A percentile compares a stretch with the other conserved stretches of the same genome.
Evolutionary conservation across 2,113 vertebrate species (phyloP).

Genomic region (Agapornis roseicollis): DNA sequence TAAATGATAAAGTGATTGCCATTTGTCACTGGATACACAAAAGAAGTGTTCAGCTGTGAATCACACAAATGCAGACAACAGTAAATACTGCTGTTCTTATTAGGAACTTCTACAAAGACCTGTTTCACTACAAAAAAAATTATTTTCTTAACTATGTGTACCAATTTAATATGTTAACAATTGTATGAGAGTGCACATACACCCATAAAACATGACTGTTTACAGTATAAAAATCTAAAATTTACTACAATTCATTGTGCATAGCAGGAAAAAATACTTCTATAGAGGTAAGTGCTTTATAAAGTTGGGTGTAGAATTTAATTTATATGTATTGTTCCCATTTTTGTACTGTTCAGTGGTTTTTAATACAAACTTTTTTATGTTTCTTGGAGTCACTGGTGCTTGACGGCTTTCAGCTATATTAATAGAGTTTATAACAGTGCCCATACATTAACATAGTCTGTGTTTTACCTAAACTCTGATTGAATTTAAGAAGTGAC

Average conservation of each 20-base stretch:
- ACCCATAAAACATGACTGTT: conserved; percentile 10
- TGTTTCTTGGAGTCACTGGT: conserved; percentile 78
- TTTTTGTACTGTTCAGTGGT: conserved; percentile 83
- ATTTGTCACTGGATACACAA: conserved; percentile 86
- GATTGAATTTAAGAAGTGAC: conserved; percentile 78
- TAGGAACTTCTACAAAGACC: conserved; percentile 58
- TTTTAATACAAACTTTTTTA: conserved; percentile 89
- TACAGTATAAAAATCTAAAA: conserved; percentile 39
- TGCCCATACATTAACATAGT: conserved; percentile 77
- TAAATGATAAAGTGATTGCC: conserved; percentile 88
- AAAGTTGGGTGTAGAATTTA: conserved; percentile 79
- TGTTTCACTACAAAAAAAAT: conserved; percentile 54
- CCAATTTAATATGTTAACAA: conserved; percentile 56
- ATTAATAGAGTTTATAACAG: conserved; percentile 83
- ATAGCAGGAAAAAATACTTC: conserved; percentile 62
- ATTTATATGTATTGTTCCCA: conserved; percentile 85
- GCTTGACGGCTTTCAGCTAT: conserved; percentile 80
- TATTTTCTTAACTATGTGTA: conserved; percentile 27
- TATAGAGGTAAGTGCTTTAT: conserved; percentile 69
- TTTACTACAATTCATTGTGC: conserved; percentile 58
- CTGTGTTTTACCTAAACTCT: conserved; percentile 77
- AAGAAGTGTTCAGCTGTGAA: conserved; percentile 80
- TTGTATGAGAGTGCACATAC: conserved; percentile 14
- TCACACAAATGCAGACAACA: conserved; percentile 71
- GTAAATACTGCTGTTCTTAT: conserved; percentile 74